Percentiles rank a stretch among this genome's conserved stretches.
Evolutionary conservation across 2,113 vertebrate genomes (phyloP).

Genomic region (Sturnira hondurensis): DNA sequence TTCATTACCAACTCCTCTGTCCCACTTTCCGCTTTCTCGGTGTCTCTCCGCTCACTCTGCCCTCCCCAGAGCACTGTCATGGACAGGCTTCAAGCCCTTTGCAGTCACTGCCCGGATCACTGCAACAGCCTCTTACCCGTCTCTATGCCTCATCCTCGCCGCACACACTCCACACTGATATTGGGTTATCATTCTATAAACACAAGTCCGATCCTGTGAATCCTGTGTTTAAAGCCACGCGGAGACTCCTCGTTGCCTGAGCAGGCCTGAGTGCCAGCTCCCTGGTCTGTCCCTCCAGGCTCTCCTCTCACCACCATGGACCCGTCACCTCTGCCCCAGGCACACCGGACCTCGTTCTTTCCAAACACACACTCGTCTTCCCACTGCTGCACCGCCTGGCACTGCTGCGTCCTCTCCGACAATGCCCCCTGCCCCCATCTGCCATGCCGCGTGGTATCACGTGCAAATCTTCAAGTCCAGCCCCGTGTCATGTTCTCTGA

Average conservation of each 20-base stretch:
- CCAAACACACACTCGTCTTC: not conserved
- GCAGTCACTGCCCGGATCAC: not conserved
- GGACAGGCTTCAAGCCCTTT: not conserved
- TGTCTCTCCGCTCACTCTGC: not conserved
- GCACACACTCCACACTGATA: not conserved
- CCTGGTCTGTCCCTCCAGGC: not conserved
- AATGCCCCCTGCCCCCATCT: not conserved
- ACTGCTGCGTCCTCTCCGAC: not conserved
- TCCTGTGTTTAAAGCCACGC: not conserved
- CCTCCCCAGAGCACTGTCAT: not conserved
- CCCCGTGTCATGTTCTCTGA: not conserved
- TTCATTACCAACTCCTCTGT: not conserved
- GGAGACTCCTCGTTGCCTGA: not conserved
- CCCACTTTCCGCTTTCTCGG: not conserved
- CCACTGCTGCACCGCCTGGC: not conserved
- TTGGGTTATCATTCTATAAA: not conserved
- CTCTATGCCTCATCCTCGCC: not conserved
- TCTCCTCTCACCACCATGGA: not conserved
- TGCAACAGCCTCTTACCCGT: too few relatives aligned
- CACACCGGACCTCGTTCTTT: not conserved
- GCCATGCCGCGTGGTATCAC: not conserved
- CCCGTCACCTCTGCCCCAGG: not conserved
- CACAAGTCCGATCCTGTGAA: not conserved
- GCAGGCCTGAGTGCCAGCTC: not conserved
- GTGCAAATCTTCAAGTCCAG: not conserved